These are phyloP conservation scores for Atta colombica DNA, from an alignment of 1,140 invertebrate genomes.

Conservation along the genomic window DNA sequence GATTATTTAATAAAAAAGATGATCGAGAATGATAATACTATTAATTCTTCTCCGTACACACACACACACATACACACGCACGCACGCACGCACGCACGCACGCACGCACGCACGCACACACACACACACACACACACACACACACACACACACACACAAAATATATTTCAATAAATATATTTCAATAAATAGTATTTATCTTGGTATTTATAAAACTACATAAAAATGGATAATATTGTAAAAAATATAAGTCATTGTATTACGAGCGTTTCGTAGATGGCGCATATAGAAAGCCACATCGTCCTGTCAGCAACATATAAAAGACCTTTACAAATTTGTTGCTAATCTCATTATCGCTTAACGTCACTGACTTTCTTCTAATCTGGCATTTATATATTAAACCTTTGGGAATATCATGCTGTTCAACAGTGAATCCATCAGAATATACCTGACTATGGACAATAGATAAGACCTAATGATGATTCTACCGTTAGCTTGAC, in stretches of 20 bases:
- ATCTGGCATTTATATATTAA: constrained; percentile 51
- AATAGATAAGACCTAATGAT: constrained; percentile 76
- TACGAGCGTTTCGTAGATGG: neutral
- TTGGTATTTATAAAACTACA: neutral
- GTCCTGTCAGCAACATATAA: constrained; percentile 32
- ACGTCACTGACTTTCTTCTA: constrained; percentile 64
- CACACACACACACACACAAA: no score
- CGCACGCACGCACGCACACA: no score
- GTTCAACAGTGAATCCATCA: constrained; percentile 62
- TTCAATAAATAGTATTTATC: neutral
- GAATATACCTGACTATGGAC: constrained; percentile 73
- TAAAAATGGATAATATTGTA: neutral
- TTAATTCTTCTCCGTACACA: neutral
- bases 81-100: no score
- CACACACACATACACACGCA: no score
- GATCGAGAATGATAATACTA: neutral
- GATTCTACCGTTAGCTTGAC: constrained; percentile 76
- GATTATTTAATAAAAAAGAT: neutral
- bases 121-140: no score
- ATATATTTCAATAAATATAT: no score
- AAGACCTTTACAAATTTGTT: constrained; percentile 71
- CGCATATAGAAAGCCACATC: neutral
- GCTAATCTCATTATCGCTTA: constrained; percentile 79
- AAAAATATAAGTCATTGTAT: neutral
- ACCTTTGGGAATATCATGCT: constrained; percentile 41